Base-by-base conservation (phyloP, 2,888 invertebrate genomes). In the Rotaria socialis region DNA sequence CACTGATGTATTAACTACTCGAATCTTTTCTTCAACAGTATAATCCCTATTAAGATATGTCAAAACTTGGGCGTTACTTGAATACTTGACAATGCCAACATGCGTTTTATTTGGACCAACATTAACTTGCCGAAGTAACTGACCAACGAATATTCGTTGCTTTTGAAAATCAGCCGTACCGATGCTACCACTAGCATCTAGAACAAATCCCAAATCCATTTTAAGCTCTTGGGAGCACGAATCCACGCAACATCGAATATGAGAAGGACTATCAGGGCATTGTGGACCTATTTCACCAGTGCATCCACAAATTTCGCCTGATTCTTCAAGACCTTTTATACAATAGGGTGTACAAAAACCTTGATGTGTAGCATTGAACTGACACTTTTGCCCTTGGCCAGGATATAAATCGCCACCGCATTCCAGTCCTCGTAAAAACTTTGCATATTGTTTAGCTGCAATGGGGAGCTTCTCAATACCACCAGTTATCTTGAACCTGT, bases 131-230 rank as follows among this genome's bases (percentile, higher is more conserved):
- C 24, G 24, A 47, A 80, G 47, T n/a, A 80, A 47, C 16, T 80
- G 35, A 24, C 14, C 35, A 0, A 14, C 14, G 16, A 80, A 80
- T 7, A 0, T 6, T 11, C 7, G 14, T 47, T 80, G 80, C 10
- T 10, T 5, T 24, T 47, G 10, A 47, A 14, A 80, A 47, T 80
- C 14, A 10, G 3, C 2, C 4, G 24, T 0, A 47, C 11, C n/a
- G 0, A 80, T 11, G 14, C 80, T 80, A 47, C 80, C 80, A 43
- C 43, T 47, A 8, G 80, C 47, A 47, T 80, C 80, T n/a, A 80
- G 22, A 47, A 80, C 47, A 80, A 80, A 5, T 0, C 80, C 80
- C n/a, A 80, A n/a, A 11, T 80, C 80, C 80, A 80, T n/a, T 80
- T 80, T 80, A 3, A 80, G 24, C 24, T 80, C 80, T 24, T 43